Evolutionary conservation across 2,797 vertebrate species (phyloP), one percentile per base, ranked within the genome.

Genomic region (Bovichtus variegatus): DNA sequence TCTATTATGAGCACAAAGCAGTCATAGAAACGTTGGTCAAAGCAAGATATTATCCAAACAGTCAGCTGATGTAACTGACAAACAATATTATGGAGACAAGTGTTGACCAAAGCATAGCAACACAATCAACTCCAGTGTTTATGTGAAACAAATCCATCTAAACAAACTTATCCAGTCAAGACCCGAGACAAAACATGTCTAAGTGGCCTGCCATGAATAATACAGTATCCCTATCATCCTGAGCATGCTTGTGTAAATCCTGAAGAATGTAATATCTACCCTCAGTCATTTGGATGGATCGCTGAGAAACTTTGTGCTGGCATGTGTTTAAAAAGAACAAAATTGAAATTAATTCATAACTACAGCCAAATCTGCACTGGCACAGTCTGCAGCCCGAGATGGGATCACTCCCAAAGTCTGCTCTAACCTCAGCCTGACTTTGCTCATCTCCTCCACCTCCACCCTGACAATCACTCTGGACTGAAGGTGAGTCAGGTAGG

Each of bases 91-190:
- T 68, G n/a, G 49, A 57, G 29, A 83, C 82, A 76, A 82, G 86
- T 76, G 82, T 85, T 79, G 80, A 88, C 86, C 82, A 81, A 89
- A 74, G 69, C 71, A 51, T 19, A 47, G 80, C 83, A 75, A 70
- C 82, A 80, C 86, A 87, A 84, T 88, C 88, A 82, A 38, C 85
- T 78, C 65, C 84, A 53, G 73, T 86, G 90, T 90, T 92, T 92
- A 89, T 23, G 63, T 61, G 61, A 67, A 67, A 74, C 83, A 74
- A 83, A 86, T 85, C 83, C 66, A 82, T 89, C 78, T 69, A 88
- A 91, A 92, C 87, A 89, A 85, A 84, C 38, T 76, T 71, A 71
- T 89, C 83, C 59, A 84, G 75, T 87, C 71, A 70, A 87, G 84
- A 86, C 81, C 65, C 66, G 13, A 91, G 88, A 91, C 90, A 75